phyloP scores from a whole-genome alignment of 2,797 vertebrate species.

The Okamejei kenojei region DNA sequence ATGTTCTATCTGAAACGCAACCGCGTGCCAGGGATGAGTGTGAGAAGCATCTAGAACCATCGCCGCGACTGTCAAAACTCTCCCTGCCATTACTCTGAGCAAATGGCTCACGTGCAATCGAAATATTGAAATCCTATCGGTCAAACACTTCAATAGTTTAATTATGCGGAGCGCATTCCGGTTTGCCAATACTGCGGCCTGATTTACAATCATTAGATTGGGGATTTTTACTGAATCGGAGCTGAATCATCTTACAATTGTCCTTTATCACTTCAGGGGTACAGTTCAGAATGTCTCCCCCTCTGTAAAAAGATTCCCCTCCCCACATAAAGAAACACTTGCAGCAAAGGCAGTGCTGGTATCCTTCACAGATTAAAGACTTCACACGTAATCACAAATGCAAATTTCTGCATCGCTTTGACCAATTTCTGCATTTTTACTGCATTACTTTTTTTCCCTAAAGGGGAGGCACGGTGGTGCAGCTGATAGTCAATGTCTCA shows the following conservation, averaged over 20 bases:
- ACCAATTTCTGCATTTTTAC: too few relatives aligned
- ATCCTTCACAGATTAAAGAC: neutral
- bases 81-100: slow-evolving; percentile 17
- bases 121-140: slow-evolving; percentile 37
- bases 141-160: slow-evolving; percentile 39
- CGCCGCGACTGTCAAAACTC: neutral
- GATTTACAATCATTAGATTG: slow-evolving; percentile 32
- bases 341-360: neutral
- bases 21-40: neutral
- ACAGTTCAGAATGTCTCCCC: neutral
- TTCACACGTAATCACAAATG: neutral
- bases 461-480: too few relatives aligned
- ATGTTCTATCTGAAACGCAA: too few relatives aligned
- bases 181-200: slow-evolving; percentile 10
- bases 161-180: slow-evolving; percentile 21
- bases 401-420: neutral
- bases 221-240: slow-evolving; percentile 29
- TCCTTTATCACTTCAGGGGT: neutral
- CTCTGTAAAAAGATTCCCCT: neutral
- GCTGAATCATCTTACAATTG: slow-evolving; percentile 14
- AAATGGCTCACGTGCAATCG: slow-evolving; percentile 27
- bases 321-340: neutral
- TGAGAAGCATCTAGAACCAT: neutral
- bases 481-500: too few relatives aligned
- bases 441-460: too few relatives aligned